A percentile compares a stretch with the other conserved stretches of the same genome.
These are phyloP conservation scores for Lichenostomus cassidix DNA, from an alignment of 2,113 vertebrate species.

Conservation along the genomic window DNA sequence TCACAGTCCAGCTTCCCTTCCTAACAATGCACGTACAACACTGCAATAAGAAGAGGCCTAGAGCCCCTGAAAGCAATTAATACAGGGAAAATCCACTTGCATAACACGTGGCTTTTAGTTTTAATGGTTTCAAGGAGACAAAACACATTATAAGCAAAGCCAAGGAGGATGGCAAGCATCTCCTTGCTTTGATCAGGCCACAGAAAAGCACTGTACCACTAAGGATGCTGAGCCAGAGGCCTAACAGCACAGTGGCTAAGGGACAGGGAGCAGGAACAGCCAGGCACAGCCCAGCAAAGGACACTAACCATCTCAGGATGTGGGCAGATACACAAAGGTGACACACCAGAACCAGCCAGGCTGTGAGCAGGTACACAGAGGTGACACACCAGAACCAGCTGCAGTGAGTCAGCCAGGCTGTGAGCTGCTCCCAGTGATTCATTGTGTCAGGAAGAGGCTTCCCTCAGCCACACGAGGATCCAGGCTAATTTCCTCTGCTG, in stretches of 20 bases:
- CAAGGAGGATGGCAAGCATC: not conserved
- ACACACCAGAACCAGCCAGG: not conserved
- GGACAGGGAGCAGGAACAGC: not conserved
- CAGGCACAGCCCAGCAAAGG: rapidly evolving
- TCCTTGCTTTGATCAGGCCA: not conserved
- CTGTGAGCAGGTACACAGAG: rapidly evolving
- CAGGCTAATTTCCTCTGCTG: not conserved
- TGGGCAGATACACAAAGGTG: not conserved
- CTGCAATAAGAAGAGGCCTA: not conserved
- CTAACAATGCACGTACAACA: not conserved
- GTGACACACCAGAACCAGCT: not conserved
- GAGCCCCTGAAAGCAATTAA: conserved; percentile 23
- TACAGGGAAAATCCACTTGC: not conserved
- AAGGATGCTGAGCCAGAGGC: not conserved
- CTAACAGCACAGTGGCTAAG: not conserved
- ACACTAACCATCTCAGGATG: rapidly evolving
- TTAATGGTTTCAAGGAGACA: not conserved
- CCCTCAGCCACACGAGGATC: not conserved
- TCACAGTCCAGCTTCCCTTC: not conserved
- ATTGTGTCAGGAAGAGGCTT: not conserved
- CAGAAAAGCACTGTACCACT: not conserved
- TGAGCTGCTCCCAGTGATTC: not conserved
- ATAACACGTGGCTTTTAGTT: not conserved
- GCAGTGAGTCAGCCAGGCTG: not conserved
- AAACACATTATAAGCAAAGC: not conserved